Conservation (phyloP, 2,888 invertebrate genomes). For the Liposcelis brunnea region DNA sequence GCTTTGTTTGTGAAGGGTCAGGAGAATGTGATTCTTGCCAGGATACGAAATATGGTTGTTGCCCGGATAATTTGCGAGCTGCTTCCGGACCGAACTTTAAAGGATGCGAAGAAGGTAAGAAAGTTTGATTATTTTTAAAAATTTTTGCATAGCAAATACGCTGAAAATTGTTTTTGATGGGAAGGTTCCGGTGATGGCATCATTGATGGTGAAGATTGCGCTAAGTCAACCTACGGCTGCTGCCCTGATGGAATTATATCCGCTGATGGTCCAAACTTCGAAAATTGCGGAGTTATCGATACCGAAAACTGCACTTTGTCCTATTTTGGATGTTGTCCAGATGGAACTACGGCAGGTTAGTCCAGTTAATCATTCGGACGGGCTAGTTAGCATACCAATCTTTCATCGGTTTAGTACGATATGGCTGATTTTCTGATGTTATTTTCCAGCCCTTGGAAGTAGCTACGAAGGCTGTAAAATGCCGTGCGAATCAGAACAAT, state of each 20-base stretch:
- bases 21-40: slow-evolving; percentile 31
- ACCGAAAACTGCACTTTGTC: slow-evolving; percentile 24
- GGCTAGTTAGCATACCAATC: not conserved
- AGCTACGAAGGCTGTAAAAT: slow-evolving; percentile 56
- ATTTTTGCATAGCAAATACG: not conserved
- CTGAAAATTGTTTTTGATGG: slow-evolving; percentile 6
- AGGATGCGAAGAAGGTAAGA: slow-evolving; percentile 32
- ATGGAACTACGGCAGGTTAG: slow-evolving; percentile 39
- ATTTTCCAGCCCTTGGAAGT: slow-evolving; percentile 41
- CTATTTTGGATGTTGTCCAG: slow-evolving; percentile 34
- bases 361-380: too few relatives aligned
- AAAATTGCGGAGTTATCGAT: slow-evolving; percentile 32
- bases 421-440: not conserved
- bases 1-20: slow-evolving; percentile 26
- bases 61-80: slow-evolving; percentile 46
- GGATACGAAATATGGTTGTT: slow-evolving; percentile 49
- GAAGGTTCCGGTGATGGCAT: slow-evolving; percentile 8
- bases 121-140: not conserved
- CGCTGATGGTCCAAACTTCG: slow-evolving; percentile 60
- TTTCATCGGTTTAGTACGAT: too few relatives aligned
- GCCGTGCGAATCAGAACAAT: slow-evolving; percentile 46
- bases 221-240: slow-evolving; percentile 42
- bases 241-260: slow-evolving; percentile 50
- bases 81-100: slow-evolving; percentile 42
- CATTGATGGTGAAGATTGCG: slow-evolving; percentile 1